Percentiles rank a stretch among this genome's conserved stretches.
phyloP scores from a whole-genome alignment of 2,888 invertebrate genomes.

The Eilema griseolum region DNA sequence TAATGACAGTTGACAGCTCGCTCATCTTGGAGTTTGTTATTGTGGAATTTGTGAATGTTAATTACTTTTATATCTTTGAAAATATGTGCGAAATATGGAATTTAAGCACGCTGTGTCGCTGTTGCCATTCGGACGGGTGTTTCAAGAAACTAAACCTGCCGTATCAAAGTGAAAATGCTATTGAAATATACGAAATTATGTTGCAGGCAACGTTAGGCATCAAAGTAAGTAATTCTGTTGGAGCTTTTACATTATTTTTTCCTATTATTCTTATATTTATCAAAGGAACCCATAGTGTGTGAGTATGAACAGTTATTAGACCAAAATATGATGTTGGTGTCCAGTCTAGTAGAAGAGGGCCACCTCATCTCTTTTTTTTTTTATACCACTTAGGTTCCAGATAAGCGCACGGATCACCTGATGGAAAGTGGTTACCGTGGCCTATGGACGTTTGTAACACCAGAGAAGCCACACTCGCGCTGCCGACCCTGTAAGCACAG shows the following conservation, averaged over 20 bases:
- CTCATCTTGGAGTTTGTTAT: too few relatives aligned
- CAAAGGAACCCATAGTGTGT: neutral
- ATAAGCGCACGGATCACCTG: too few relatives aligned
- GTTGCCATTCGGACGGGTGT: constrained; percentile 70
- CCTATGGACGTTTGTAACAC: too few relatives aligned
- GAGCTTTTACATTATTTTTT: neutral
- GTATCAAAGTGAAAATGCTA: constrained; percentile 51
- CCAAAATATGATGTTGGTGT: too few relatives aligned
- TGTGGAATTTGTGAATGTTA: neutral
- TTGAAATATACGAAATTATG: constrained; percentile 64
- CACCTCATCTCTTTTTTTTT: too few relatives aligned
- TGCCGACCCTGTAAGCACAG: too few relatives aligned
- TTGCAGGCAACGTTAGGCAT: constrained; percentile 67
- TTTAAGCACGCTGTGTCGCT: constrained; percentile 69
- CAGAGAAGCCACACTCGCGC: too few relatives aligned
- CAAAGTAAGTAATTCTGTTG: constrained; percentile 58
- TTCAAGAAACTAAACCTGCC: constrained; percentile 62
- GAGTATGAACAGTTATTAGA: neutral
- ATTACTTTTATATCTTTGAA: neutral
- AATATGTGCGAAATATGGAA: constrained; percentile 62
- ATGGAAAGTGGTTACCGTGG: too few relatives aligned
- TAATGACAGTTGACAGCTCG: too few relatives aligned
- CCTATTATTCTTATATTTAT: neutral
- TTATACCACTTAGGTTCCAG: too few relatives aligned
- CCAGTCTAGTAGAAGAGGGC: too few relatives aligned